These are phyloP conservation scores for Scaptomyza montana DNA, from an alignment of 1,140 invertebrate species.

Conservation along the genomic window DNA sequence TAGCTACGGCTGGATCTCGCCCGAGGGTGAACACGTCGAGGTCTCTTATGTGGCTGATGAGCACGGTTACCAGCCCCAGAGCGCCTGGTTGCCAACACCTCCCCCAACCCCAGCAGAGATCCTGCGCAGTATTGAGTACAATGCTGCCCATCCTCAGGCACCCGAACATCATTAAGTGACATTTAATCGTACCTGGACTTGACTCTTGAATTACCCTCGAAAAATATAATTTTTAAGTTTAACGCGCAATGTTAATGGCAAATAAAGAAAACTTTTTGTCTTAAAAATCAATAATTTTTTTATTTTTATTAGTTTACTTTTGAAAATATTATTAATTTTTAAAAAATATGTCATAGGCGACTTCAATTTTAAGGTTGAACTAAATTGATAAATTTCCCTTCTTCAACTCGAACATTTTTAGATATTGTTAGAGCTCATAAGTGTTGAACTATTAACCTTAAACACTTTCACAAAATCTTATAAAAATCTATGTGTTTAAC, in stretches of 20 bases:
- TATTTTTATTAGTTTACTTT: no score
- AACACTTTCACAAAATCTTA: no score
- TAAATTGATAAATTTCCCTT: no score
- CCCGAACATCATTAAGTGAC: not conserved
- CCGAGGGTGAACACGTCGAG: slow-evolving; percentile 83
- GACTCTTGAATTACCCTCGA: not conserved
- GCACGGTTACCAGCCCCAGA: slow-evolving; percentile 85
- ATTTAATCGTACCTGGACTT: not conserved
- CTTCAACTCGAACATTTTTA: no score
- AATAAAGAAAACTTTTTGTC: slow-evolving; percentile 2
- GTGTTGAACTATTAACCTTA: no score
- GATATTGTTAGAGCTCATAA: no score
- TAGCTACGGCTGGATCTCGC: slow-evolving; percentile 61
- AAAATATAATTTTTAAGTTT: slow-evolving; percentile 1
- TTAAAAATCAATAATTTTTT: not conserved
- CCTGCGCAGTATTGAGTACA: no score
- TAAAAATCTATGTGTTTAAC: no score
- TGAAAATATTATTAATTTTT: no score
- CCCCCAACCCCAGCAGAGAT: slow-evolving; percentile 20
- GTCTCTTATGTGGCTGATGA: slow-evolving; percentile 86
- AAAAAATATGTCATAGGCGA: no score
- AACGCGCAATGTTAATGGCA: not conserved
- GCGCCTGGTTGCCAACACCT: slow-evolving; percentile 79
- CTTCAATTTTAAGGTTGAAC: no score
- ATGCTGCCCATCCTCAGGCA: no score